Percentiles rank a stretch among this genome's conserved stretches.
phyloP scores from a whole-genome alignment of 2,797 vertebrate genomes.

The Leptatherina wallacei region DNA sequence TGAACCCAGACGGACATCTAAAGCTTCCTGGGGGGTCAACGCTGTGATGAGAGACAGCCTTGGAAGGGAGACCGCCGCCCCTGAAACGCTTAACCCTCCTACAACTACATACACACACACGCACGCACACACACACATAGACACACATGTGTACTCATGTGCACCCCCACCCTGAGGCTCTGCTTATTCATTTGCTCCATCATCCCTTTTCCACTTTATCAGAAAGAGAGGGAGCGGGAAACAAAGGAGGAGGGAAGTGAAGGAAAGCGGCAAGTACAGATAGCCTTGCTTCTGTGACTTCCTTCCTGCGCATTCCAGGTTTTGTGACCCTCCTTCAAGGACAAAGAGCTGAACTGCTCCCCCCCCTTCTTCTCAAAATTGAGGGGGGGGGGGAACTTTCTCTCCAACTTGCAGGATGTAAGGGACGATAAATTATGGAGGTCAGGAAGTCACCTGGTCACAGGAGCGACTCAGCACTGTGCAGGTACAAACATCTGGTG shows the following conservation, averaged over 20 bases:
- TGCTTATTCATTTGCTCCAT: constrained; percentile 64
- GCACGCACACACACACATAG: constrained; percentile 41
- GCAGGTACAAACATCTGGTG: constrained; percentile 67
- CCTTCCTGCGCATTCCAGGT: constrained; percentile 83
- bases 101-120: constrained; percentile 38
- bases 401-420: constrained; percentile 46
- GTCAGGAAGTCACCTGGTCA: constrained; percentile 65
- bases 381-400: constrained; percentile 22
- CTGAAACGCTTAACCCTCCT: constrained; percentile 75
- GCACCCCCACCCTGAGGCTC: constrained; percentile 38
- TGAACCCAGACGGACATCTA: constrained; percentile 86
- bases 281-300: constrained; percentile 80
- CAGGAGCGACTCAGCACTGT: constrained; percentile 42
- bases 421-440: constrained; percentile 63
- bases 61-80: constrained; percentile 72
- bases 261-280: constrained; percentile 72
- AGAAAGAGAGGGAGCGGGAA: constrained; percentile 68
- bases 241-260: constrained; percentile 73
- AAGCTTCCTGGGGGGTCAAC: constrained; percentile 88
- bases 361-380: constrained; percentile 51
- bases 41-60: constrained; percentile 87
- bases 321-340: constrained; percentile 82
- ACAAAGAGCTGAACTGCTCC: constrained; percentile 71
- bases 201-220: constrained; percentile 73
- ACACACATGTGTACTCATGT: constrained; percentile 52